Evolutionary conservation across 1,140 invertebrate species (phyloP).

Genomic region (Periplaneta americana): DNA sequence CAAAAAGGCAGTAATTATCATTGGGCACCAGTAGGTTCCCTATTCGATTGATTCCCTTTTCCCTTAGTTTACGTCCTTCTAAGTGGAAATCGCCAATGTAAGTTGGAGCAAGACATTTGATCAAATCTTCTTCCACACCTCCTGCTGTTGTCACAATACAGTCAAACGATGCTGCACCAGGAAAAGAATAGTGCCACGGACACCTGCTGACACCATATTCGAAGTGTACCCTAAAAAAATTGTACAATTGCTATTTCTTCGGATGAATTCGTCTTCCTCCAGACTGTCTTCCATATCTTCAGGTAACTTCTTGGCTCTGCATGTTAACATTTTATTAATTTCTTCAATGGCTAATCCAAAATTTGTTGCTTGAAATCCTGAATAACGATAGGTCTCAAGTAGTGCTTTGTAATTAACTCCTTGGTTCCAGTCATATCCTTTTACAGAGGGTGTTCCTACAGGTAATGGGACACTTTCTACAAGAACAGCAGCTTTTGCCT

Average conservation of each 20-base stretch:
- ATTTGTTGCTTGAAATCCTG: constrained; percentile 96
- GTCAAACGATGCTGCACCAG: constrained; percentile 91
- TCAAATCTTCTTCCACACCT: constrained; percentile 98
- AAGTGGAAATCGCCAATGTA: constrained; percentile 89
- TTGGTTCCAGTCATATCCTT: constrained; percentile 89
- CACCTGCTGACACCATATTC: constrained; percentile 93
- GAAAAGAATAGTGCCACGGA: constrained; percentile 87
- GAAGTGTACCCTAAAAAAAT: constrained; percentile 98
- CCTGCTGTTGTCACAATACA: constrained; percentile 97
- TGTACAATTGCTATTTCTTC: constrained; percentile 77
- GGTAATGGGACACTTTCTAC: constrained; percentile 55
- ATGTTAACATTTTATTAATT: constrained; percentile 87
- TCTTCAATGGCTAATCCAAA: constrained; percentile 87
- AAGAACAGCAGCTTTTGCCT: constrained; percentile 57
- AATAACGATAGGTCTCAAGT: constrained; percentile 70
- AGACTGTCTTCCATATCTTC: constrained; percentile 58
- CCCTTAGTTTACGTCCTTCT: constrained; percentile 68
- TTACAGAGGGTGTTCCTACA: constrained; percentile 53
- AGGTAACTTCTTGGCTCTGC: constrained; percentile 54
- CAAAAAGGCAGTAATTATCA: constrained; percentile 97
- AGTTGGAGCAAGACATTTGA: constrained; percentile 95
- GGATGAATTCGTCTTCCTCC: constrained; percentile 76
- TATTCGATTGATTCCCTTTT: constrained; percentile 92
- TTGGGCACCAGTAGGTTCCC: constrained; percentile 98
- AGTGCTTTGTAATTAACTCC: constrained; percentile 85